Evolutionary conservation across 2,888 invertebrate species (phyloP), one percentile per base, ranked within the genome.

Genomic region (Morpho helenor): DNA sequence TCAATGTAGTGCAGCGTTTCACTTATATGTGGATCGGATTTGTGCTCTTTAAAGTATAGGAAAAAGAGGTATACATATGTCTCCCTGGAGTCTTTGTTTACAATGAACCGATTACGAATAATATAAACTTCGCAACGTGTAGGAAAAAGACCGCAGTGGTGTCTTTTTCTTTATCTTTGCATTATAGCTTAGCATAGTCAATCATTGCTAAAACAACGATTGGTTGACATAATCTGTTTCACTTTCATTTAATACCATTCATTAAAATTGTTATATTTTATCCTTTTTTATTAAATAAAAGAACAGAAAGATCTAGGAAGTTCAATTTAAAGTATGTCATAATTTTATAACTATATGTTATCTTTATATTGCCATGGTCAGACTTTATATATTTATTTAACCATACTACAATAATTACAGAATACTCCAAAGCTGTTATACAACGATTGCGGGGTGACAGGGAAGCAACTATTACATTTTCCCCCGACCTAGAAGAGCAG

Each of bases 401-500:
- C 31, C 31, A 5, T 5, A 31, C 31, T 31, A 31, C 0, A 31
- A 31, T 5, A 31, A 31, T 76, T 78, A 9, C 74, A 92, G 92
- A 83, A 60, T 91, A 91, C 67, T 63, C 80, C 23, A 77, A 80
- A 60, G 91, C 82, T 2, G 71, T 78, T 7, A 86, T 91, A 41
- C 70, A 72, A 31, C 76, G 77, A 60, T 73, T 77, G 3, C 76
- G 80, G 49, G 85, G 90, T 49, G 82, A 81, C 45, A 80, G 81
- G 16, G 84, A 85, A 59, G 92, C 91, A 0, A 88, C 84, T 10
- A 90, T 94, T 53, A 88, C 83, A 6, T 94, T 93, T 74, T 84
- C 82, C 23, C 94, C 94, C 1, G 91, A 92, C 60, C 71, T 87
- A n/a, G 87, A 92, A 41, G 92, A 93, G 66, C 94, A 94, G 69